Percentiles rank a stretch among this genome's conserved stretches.
Evolutionary conservation across 1,140 invertebrate species (phyloP).

Genomic region (Coelopa frigida): DNA sequence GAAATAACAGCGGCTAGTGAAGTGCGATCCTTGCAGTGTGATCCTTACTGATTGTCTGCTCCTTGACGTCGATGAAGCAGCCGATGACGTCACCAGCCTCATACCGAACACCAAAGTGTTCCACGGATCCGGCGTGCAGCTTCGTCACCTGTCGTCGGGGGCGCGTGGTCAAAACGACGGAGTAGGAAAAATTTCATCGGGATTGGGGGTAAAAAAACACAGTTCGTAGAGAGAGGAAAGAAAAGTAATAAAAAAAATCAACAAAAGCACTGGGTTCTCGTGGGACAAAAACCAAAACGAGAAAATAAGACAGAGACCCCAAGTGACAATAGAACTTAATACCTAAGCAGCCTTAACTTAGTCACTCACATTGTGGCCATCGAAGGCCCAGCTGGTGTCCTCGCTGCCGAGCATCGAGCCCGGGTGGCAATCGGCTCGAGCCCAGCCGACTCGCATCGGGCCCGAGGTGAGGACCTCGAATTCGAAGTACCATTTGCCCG

Average conservation of each 20-base stretch:
- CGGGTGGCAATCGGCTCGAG: constrained; percentile 76
- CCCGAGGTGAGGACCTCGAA: constrained; percentile 94
- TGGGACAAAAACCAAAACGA: no score
- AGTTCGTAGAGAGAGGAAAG: no score
- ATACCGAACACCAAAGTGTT: constrained; percentile 81
- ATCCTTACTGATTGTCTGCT: constrained; percentile 88
- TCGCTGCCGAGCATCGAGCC: constrained; percentile 87
- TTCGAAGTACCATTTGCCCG: constrained; percentile 99
- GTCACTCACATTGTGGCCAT: constrained; percentile 92
- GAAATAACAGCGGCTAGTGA: no score
- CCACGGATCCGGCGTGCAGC: constrained; percentile 70
- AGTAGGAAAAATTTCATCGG: no score
- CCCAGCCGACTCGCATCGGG: constrained; percentile 96
- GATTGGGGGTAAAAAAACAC: no score
- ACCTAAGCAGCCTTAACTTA: background rate
- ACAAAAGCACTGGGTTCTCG: no score
- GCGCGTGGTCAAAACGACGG: no score
- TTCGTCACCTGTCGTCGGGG: constrained; percentile 65
- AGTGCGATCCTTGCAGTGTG: no score
- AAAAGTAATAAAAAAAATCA: no score
- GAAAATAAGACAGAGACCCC: no score
- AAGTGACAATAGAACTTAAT: no score
- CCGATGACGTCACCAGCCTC: constrained; percentile 89
- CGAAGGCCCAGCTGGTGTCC: constrained; percentile 95
- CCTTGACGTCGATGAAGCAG: constrained; percentile 89